phyloP scores from a whole-genome alignment of 1,140 invertebrate species.

The Drosophila parvula region DNA sequence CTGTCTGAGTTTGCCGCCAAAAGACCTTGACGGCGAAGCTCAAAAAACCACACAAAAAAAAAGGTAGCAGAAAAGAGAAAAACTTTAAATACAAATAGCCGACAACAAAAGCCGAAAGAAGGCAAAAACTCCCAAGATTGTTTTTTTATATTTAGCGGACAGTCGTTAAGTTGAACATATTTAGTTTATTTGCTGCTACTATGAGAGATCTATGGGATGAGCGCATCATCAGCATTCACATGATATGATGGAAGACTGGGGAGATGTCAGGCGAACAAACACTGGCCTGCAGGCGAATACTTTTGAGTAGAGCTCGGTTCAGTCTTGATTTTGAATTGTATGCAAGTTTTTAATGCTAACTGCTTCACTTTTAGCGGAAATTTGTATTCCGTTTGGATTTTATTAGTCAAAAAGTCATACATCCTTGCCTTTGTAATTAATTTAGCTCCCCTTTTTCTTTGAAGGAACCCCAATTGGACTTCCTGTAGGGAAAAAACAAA shows the following conservation, averaged over 20 bases:
- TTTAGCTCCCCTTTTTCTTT: not conserved
- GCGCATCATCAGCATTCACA: constrained; percentile 26
- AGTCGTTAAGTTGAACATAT: constrained; percentile 37
- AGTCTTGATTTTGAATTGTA: too few relatives aligned
- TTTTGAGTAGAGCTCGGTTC: not conserved
- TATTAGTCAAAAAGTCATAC: not conserved
- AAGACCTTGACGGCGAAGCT: constrained; percentile 46
- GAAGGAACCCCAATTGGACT: constrained; percentile 9
- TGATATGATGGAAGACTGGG: constrained; percentile 7
- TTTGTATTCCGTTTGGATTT: too few relatives aligned
- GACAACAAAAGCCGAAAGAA: constrained; percentile 25
- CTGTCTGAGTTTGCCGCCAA: constrained; percentile 42
- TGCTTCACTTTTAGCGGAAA: too few relatives aligned
- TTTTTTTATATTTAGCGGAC: constrained; percentile 41
- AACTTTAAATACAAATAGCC: constrained; percentile 31
- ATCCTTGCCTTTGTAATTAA: constrained; percentile 3
- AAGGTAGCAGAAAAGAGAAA: constrained; percentile 13
- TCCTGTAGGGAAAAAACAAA: constrained; percentile 9
- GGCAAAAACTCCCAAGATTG: constrained; percentile 50
- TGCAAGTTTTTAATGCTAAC: not conserved
- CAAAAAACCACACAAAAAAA: constrained; percentile 17
- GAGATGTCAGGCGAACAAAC: constrained; percentile 11
- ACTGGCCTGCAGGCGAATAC: not conserved
- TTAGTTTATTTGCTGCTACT: constrained; percentile 15
- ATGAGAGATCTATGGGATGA: constrained; percentile 2